phyloP scores from a whole-genome alignment of 37 sponge, comb jelly and placozoan genomes.

The Hormiphora californensis region DNA sequence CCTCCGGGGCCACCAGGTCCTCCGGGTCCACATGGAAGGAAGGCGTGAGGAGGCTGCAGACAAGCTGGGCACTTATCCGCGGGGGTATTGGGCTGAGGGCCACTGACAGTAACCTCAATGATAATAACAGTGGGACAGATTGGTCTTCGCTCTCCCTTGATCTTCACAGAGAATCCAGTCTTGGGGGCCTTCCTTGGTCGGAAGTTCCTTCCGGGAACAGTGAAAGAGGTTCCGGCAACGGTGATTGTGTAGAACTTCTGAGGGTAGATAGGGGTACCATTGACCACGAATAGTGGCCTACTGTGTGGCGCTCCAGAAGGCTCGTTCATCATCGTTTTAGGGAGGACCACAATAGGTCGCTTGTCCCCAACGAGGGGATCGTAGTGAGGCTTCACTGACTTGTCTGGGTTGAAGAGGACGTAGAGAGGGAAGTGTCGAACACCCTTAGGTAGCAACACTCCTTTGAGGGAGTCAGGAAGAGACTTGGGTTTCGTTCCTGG shows the following conservation, averaged over 20 bases:
- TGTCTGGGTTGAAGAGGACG: conserved; percentile 11
- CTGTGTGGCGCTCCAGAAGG: neutral
- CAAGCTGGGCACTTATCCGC: neutral
- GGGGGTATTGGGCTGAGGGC: neutral
- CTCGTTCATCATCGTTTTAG: neutral
- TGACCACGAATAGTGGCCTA: neutral
- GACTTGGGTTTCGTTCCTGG: neutral
- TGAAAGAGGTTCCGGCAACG: neutral
- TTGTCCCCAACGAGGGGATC: neutral
- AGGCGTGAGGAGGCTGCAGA: neutral
- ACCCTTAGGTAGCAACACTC: neutral
- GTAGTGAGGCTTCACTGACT: neutral
- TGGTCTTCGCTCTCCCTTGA: neutral
- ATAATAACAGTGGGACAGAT: neutral
- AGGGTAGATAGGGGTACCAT: neutral
- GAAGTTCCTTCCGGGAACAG: neutral
- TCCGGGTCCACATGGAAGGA: neutral
- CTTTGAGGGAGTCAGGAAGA: neutral
- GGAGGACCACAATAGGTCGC: neutral
- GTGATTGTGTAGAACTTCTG: conserved; percentile 18
- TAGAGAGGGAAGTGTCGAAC: conserved; percentile 6
- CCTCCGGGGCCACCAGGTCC: neutral
- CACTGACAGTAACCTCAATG: neutral
- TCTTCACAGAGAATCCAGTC: neutral
- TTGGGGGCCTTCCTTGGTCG: neutral